Evolutionary conservation across 2,888 invertebrate species (phyloP).

Genomic region (Chrysina gloriosa): DNA sequence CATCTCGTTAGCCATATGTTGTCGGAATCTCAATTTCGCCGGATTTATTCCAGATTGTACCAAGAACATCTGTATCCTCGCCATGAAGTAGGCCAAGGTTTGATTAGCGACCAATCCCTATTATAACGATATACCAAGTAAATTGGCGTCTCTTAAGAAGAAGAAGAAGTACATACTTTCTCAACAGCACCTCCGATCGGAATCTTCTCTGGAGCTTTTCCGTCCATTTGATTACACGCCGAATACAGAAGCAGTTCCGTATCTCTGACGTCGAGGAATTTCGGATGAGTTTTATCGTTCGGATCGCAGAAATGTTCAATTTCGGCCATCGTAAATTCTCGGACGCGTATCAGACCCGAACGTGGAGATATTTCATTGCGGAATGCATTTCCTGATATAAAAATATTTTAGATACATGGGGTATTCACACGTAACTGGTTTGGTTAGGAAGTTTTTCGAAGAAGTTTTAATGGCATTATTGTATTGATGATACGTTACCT

Average conservation of each 20-base stretch:
- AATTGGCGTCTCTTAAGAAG: too few species aligned
- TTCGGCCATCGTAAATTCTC: conserved; percentile 99
- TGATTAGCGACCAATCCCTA: conserved; percentile 92
- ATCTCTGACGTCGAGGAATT: conserved; percentile 83
- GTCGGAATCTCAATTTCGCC: conserved; percentile 90
- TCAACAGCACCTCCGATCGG: conserved; percentile 92
- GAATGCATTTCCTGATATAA: conserved; percentile 92
- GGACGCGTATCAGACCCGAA: conserved; percentile 92
- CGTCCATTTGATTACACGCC: conserved; percentile 98
- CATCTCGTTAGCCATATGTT: conserved; percentile 99
- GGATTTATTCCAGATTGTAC: conserved; percentile 89
- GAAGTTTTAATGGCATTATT: too few species aligned
- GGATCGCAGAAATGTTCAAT: conserved; percentile 99
- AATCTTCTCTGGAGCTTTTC: conserved; percentile 81
- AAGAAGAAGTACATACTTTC: conserved; percentile 67
- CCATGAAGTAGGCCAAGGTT: conserved; percentile 98
- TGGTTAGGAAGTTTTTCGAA: too few species aligned
- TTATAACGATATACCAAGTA: conserved; percentile 35
- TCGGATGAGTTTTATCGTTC: conserved; percentile 85
- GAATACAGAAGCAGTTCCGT: conserved; percentile 88
- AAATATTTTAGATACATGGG: too few species aligned
- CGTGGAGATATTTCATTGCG: conserved; percentile 99
- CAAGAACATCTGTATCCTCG: conserved; percentile 91
- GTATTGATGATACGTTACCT: conserved; percentile 69
- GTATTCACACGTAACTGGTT: too few species aligned